Percentiles rank a stretch among this genome's conserved stretches.
These are phyloP conservation scores for Lamproptera curius DNA, from an alignment of 2,888 invertebrate genomes.

Conservation along the genomic window DNA sequence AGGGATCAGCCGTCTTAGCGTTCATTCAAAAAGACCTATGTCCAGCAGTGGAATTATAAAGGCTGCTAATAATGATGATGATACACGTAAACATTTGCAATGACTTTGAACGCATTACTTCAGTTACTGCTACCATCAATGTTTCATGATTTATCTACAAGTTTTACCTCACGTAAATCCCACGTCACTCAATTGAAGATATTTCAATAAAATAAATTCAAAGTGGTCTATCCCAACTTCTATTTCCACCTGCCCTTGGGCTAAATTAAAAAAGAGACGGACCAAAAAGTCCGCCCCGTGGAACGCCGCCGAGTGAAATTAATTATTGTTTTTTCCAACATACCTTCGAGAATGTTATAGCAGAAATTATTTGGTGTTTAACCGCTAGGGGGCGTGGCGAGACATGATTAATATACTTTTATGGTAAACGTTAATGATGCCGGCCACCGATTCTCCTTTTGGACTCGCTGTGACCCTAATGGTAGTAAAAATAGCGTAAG, in stretches of 20 bases:
- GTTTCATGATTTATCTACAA: too few relatives aligned
- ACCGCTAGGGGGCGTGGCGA: constrained; percentile 66
- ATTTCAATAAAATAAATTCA: constrained; percentile 21
- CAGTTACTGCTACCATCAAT: too few relatives aligned
- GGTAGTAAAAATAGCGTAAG: constrained; percentile 20
- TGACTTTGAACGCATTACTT: too few relatives aligned
- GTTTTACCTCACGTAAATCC: too few relatives aligned
- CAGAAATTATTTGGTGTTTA: constrained; percentile 76
- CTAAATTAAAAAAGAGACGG: constrained; percentile 30
- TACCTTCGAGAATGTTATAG: constrained; percentile 57
- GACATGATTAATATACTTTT: constrained; percentile 72
- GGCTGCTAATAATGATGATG: too few relatives aligned
- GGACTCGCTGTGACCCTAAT: constrained; percentile 27
- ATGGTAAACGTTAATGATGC: constrained; percentile 69
- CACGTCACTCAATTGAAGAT: background rate
- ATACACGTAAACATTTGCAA: too few relatives aligned
- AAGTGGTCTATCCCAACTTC: constrained; percentile 46
- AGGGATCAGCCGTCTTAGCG: too few relatives aligned
- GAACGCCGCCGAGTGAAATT: constrained; percentile 66
- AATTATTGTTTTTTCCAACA: constrained; percentile 58
- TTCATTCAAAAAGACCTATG: too few relatives aligned
- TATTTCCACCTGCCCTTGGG: constrained; percentile 54
- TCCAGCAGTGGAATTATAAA: too few relatives aligned
- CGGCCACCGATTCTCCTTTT: constrained; percentile 38
- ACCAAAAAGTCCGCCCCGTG: constrained; percentile 48